Evolutionary conservation across 2,888 invertebrate species (phyloP), one percentile per base, ranked within the genome.

Genomic region (Yponomeuta sedellus): DNA sequence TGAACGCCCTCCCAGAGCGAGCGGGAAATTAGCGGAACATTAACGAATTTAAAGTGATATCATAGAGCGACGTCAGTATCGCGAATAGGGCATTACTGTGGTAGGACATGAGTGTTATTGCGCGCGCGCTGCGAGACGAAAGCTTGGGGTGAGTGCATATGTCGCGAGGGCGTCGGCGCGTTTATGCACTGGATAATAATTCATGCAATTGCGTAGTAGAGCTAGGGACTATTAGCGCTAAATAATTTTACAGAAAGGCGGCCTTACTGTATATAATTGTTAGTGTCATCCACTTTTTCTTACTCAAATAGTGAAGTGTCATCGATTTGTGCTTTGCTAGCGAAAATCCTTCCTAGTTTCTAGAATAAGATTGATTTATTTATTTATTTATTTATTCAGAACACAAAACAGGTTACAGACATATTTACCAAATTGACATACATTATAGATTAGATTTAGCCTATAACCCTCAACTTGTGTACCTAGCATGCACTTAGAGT

Each of bases 121-220:
- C 16, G 28, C 61, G 61, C 28, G n/a, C 58, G n/a, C 20, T 58
- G 58, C 20, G 20, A 22, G 20, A 19, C 3, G 10, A 67, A 70
- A 66, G 68, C 67, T 69, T 71, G 79, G 79, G 81, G 77, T 76
- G 77, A 76, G 74, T 71, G 74, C 83, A 82, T 80, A 81, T 83
- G 82, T 73, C 74, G 71, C 70, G 70, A 74, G 73, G 72, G 67
- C 64, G 65, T 59, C 57, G 40, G 56, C 57, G 44, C 67, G 64
- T 73, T 75, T 78, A 74, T 77, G 77, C 80, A 79, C 75, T 76
- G 81, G 34, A 82, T 79, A 82, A 86, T 83, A 83, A 85, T 86
- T 82, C 84, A 86, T 81, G 81, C 86, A 84, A 86, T 87, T 84
- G 83, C 81, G 16, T 16, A 16, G 44, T 16, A 16, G 16, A 52